Evolutionary conservation across 2,888 invertebrate species (phyloP), one percentile per base, ranked within the genome.

Genomic region (Melinaea menophilus): DNA sequence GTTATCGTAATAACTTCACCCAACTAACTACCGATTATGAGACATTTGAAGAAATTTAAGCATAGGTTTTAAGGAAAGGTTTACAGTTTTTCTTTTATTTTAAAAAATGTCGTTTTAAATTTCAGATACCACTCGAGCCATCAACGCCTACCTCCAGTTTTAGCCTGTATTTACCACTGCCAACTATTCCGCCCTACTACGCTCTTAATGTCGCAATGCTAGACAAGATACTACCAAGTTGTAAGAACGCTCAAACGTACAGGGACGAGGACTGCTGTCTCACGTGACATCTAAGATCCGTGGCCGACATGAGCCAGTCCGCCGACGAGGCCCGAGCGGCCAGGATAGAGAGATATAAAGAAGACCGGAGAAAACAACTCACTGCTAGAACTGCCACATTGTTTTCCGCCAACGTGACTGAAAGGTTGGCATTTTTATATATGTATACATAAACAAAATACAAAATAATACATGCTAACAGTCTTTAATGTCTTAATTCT

Each of bases 261-360:
- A 79, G 71, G 70, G 75, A 73, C 66, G 71, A 78, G 55, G 79
- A 75, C 69, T 77, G 76, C 69, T 79, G 74, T 70, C 76, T 81
- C 56, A 78, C 85, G 84, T 86, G 88, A 88, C 88, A 79, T 68
- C 78, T 75, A 68, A 73, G 74, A 51, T 68, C 63, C 51, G 76
- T 73, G 66, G 72, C 73, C 77, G 81, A 75, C 67, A 90, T 90
- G 90, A 90, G 79, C 70, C 82, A 82, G 73, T 78, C 86, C 65
- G 84, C 81, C 67, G 91, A 91, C 71, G 91, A 91, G 80, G 91
- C 87, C 79, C 85, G 92, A 70, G 90, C 92, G 78, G 93, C 93
- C 82, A 90, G 95, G 78, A 93, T 95, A 75, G 93, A 93, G 73
- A 92, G 92, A 73, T 95, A 95, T 83, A 95, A 95, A 80, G 95